Percentiles rank a stretch among this genome's conserved stretches.
Evolutionary conservation across 2,113 vertebrate genomes (phyloP).

Genomic region (Rhegmatorhina hoffmannsi): DNA sequence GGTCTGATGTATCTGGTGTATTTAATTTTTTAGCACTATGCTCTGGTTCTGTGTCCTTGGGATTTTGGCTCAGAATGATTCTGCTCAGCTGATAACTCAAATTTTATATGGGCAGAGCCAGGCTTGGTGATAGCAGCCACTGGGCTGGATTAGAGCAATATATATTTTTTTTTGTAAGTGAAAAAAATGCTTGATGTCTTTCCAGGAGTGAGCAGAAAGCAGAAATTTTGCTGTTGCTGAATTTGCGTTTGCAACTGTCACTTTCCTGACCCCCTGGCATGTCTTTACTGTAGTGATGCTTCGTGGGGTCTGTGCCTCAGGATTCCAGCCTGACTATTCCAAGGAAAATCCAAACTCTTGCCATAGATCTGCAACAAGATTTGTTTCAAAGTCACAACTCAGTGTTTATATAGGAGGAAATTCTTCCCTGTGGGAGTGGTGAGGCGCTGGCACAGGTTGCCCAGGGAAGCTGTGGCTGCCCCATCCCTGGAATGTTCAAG

Average conservation of each 20-base stretch:
- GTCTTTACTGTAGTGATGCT: background rate
- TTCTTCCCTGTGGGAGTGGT: accelerated
- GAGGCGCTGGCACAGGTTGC: background rate
- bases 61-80: background rate
- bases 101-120: background rate
- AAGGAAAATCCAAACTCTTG: background rate
- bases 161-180: background rate
- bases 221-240: background rate
- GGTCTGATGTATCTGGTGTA: background rate
- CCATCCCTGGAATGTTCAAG: too few relatives aligned
- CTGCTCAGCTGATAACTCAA: background rate
- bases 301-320: background rate
- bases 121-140: background rate
- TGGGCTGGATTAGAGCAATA: background rate
- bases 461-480: background rate
- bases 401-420: background rate
- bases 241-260: background rate
- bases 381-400: background rate
- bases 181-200: background rate
- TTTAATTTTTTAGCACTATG: background rate
- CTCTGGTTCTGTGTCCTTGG: background rate
- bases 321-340: background rate
- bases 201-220: background rate
- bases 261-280: background rate
- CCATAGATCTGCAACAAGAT: background rate